Conservation (phyloP, 2,797 vertebrate species). For the Lateolabrax maculatus region DNA sequence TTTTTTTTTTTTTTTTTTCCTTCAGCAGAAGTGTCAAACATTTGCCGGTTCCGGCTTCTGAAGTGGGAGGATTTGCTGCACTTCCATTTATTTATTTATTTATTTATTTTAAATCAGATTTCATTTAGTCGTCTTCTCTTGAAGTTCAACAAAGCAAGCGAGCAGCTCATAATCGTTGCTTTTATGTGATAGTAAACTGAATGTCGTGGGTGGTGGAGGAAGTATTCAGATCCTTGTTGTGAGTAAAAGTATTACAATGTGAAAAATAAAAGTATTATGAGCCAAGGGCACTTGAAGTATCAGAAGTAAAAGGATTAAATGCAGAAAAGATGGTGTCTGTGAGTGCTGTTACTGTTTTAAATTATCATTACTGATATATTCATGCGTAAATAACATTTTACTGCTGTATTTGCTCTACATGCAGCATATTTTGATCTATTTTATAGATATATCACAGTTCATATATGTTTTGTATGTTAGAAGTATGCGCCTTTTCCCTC, state of each 20-base stretch:
- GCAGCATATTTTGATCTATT: neutral
- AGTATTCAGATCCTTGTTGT: neutral
- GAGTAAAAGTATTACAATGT: neutral
- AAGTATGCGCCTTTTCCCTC: too few relatives aligned
- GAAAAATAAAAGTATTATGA: neutral
- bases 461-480: neutral
- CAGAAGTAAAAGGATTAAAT: neutral
- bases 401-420: neutral
- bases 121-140: neutral
- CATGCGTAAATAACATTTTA: neutral
- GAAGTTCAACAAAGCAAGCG: neutral
- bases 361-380: neutral
- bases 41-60: neutral
- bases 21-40: neutral
- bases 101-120: neutral
- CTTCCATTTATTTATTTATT: neutral
- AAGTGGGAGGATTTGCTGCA: neutral
- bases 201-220: neutral
- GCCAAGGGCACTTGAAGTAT: neutral
- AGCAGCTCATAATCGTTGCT: neutral
- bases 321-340: neutral
- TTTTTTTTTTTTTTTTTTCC: too few relatives aligned
- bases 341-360: neutral
- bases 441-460: neutral
- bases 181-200: neutral